Base-by-base conservation (phyloP, 2,113 vertebrate species). In the Rattus rattus region DNA sequence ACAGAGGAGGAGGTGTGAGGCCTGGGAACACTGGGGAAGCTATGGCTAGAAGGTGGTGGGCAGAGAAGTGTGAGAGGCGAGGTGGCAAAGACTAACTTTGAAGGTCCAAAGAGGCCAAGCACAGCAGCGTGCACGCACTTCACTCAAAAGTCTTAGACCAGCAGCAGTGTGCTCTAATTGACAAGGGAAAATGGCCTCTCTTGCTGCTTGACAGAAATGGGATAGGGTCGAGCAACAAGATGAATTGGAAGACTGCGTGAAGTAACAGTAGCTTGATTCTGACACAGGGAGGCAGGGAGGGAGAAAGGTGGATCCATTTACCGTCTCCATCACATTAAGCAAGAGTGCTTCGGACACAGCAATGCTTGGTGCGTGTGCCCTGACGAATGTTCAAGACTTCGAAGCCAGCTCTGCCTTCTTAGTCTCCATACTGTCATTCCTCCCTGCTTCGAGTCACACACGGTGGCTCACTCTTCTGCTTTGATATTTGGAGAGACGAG, bases 171-270 rank as follows among this genome's bases (percentile, higher is more conserved):
- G 77, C 92, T 43, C 86, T 86, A 69, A 92, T 83, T 89, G 89
- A 96, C 77, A 97, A 72, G 4, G 63, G 80, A 97, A 96, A 93
- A 61, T n/a, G 54, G 73, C 92, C 54, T 92, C 84, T 83, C 61
- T 75, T 88, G 63, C 80, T 88, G 67, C 54, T 87, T 33, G 97
- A 33, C 67, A 97, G 47, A 88, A 94, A 89, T 65, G 49, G 49
- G 87, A 54, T 11, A 61, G 61, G 61, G 65, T 96, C 76, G 96
- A 94, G 47, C 81, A 93, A 43, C 17, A 90, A 49, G 85, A 94
- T 73, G 47, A 90, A 83, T 19, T 81, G 36, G 81, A 87, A 94
- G 65, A 49, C 8, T 28, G 13, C 2, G 24, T 26, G 75, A 95
- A 75, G 28, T 72, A 8, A 67, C 7, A 24, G 22, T 5, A 91